Percentiles rank a stretch among this genome's conserved stretches.
phyloP scores from a whole-genome alignment of 1,140 invertebrate genomes.

The Hestina assimilis region DNA sequence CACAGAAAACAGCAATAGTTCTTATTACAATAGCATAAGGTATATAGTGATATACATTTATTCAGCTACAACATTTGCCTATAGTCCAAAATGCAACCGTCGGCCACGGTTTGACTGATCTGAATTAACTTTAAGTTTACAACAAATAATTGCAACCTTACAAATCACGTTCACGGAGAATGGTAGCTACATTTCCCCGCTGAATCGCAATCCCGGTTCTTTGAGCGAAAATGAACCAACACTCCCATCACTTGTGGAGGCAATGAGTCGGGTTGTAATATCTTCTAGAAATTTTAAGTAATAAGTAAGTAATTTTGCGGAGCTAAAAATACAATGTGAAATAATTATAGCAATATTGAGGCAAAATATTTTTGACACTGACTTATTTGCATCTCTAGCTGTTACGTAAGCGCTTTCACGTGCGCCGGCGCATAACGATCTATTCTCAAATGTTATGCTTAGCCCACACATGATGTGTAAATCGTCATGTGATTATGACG shows the following conservation, averaged over 20 bases:
- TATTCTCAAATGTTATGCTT: not conserved
- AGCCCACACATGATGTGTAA: not conserved
- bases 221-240: no score
- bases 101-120: slow-evolving; percentile 51
- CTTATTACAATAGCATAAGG: slow-evolving; percentile 11
- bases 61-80: slow-evolving; percentile 4
- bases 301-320: no score
- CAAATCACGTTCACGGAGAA: no score
- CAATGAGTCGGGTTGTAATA: no score
- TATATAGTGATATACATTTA: slow-evolving; percentile 5
- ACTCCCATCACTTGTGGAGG: no score
- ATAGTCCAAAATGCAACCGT: slow-evolving; percentile 46
- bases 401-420: slow-evolving; percentile 27
- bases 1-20: slow-evolving; percentile 1
- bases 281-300: no score
- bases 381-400: slow-evolving; percentile 23
- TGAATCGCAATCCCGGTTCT: no score
- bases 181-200: no score
- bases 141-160: no score
- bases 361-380: slow-evolving; percentile 19
- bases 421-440: slow-evolving; percentile 26
- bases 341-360: no score
- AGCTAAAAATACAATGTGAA: no score
- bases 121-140: no score
- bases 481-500: not conserved